Evolutionary conservation across 2,797 vertebrate species (phyloP).

Genomic region (Sebastes iracundus): DNA sequence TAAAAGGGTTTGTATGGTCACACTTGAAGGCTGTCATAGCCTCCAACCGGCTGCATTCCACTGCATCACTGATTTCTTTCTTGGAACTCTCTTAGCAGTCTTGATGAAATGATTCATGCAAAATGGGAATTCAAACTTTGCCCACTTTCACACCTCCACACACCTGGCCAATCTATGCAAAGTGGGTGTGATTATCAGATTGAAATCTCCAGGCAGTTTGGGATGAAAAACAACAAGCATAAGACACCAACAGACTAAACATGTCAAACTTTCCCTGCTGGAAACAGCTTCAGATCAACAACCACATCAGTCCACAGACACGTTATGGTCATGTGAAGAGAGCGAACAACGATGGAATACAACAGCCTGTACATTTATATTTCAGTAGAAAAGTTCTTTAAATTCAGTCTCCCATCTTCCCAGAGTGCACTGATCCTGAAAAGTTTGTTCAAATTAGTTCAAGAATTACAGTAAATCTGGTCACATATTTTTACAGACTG

Average conservation of each 20-base stretch:
- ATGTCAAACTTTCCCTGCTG: background rate
- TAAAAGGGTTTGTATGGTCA: background rate
- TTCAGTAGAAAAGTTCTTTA: background rate
- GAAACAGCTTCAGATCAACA: background rate
- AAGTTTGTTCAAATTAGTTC: slow-evolving; percentile 37
- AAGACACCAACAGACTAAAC: background rate
- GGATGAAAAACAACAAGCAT: background rate
- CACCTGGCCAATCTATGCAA: background rate
- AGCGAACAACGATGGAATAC: background rate
- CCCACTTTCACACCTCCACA: background rate
- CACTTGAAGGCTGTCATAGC: background rate
- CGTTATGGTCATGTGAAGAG: background rate
- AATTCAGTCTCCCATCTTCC: background rate
- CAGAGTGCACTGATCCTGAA: background rate
- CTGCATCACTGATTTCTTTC: background rate
- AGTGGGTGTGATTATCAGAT: background rate
- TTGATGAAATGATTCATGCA: background rate
- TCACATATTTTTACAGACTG: slow-evolving; percentile 29
- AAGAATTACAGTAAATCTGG: slow-evolving; percentile 34
- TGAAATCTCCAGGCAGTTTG: background rate
- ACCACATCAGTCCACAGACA: background rate
- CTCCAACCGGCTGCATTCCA: background rate
- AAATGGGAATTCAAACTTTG: background rate
- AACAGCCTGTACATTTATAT: background rate
- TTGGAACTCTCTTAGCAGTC: background rate